Percentiles rank a stretch among this genome's conserved stretches.
Conservation (phyloP, 2,888 invertebrate genomes). For the Aricia artaxerxes region DNA sequence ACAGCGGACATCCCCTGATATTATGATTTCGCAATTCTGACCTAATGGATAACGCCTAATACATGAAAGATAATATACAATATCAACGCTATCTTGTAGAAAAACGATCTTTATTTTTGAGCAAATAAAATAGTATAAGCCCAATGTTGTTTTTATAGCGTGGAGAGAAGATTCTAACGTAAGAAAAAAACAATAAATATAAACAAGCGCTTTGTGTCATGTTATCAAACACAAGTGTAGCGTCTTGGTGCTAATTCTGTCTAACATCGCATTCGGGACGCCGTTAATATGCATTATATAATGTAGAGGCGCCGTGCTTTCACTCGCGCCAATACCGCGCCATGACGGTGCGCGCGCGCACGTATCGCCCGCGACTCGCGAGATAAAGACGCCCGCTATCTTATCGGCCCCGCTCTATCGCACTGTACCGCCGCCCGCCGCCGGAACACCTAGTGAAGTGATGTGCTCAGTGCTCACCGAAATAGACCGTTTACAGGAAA, state of each 20-base stretch:
- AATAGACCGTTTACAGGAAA: slow-evolving; percentile 79
- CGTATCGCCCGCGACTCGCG: slow-evolving; percentile 53
- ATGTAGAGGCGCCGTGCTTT: slow-evolving; percentile 70
- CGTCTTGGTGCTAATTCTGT: slow-evolving; percentile 54
- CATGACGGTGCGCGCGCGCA: slow-evolving; percentile 18
- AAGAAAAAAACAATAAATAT: slow-evolving; percentile 8
- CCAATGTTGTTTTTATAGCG: not conserved
- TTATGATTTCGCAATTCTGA: not conserved
- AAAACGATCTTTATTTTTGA: not conserved
- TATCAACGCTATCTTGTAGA: not conserved
- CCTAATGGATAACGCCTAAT: not conserved
- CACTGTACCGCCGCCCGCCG: slow-evolving; percentile 74
- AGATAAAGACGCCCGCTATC: slow-evolving; percentile 78
- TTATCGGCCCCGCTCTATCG: slow-evolving; percentile 75
- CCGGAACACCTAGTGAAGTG: slow-evolving; percentile 76
- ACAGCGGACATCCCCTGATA: slow-evolving; percentile 3
- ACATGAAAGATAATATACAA: not conserved
- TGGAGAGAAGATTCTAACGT: not conserved
- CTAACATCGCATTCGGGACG: slow-evolving; percentile 63
- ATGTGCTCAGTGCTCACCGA: slow-evolving; percentile 75
- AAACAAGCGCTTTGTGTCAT: slow-evolving; percentile 28
- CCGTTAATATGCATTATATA: slow-evolving; percentile 77
- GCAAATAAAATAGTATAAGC: not conserved
- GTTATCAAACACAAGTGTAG: slow-evolving; percentile 45
- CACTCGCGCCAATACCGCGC: slow-evolving; percentile 52